These are phyloP conservation scores for Mesorhabditis sp. DNA, from an alignment of 2,888 invertebrate species.

Conservation along the genomic window DNA sequence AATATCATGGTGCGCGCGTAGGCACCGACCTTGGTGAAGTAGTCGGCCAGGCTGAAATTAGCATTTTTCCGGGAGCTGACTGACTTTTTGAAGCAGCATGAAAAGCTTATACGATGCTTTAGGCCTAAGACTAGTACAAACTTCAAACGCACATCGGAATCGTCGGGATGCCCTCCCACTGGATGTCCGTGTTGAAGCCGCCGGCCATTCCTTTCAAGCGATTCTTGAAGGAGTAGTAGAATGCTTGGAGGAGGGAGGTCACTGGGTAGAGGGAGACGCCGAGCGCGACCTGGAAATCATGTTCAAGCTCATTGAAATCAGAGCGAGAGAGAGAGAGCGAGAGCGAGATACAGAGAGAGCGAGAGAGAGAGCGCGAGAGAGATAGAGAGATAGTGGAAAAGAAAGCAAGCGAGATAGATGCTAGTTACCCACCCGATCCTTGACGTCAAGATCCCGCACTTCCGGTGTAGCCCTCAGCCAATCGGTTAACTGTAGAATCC, in stretches of 20 bases:
- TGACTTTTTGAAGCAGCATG: too few species aligned
- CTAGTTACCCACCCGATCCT: neutral
- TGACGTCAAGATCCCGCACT: neutral
- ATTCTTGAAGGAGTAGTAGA: constrained; percentile 3
- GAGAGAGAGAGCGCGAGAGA: too few species aligned
- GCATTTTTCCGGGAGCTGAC: neutral
- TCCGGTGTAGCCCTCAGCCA: constrained; percentile 1
- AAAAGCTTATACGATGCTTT: too few species aligned
- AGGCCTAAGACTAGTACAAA: too few species aligned
- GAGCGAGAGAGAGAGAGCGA: too few species aligned
- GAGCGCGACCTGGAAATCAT: neutral
- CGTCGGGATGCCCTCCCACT: neutral
- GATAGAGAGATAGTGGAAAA: too few species aligned
- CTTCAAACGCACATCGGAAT: too few species aligned
- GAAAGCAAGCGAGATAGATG: neutral
- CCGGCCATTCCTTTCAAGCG: neutral
- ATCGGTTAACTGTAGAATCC: neutral
- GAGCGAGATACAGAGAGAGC: too few species aligned
- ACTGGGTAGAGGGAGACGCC: constrained; percentile 1
- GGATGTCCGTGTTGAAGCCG: constrained; percentile 4
- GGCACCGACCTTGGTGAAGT: neutral
- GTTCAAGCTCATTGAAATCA: neutral
- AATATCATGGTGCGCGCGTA: neutral
- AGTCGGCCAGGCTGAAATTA: neutral
- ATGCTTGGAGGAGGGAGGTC: neutral